Conservation (phyloP, 2,797 vertebrate genomes). For the Strix occidentalis region DNA sequence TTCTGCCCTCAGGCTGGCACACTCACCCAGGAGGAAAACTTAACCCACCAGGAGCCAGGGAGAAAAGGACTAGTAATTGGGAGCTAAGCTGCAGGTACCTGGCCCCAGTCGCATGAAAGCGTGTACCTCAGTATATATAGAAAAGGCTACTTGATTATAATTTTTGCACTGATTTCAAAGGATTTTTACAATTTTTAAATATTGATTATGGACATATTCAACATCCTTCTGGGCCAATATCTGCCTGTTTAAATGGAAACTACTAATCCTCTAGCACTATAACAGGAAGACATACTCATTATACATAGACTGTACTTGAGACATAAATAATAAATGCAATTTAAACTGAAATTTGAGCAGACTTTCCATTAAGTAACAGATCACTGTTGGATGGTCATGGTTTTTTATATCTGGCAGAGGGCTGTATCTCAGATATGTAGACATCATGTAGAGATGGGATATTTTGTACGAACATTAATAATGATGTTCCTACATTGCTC, state of each 20-base stretch:
- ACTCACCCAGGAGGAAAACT: not conserved
- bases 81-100: not conserved
- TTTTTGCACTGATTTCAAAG: constrained; percentile 10
- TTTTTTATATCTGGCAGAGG: constrained; percentile 69
- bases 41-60: not conserved
- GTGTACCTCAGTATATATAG: not conserved
- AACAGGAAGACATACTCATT: constrained; percentile 19
- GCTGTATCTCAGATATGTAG: constrained; percentile 66
- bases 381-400: constrained; percentile 65
- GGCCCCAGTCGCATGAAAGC: not conserved
- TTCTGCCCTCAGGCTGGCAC: not conserved
- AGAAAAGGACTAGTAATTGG: not conserved
- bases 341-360: constrained; percentile 69
- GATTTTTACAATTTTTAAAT: not conserved
- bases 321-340: constrained; percentile 73
- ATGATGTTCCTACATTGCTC: constrained; percentile 71
- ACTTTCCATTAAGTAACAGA: constrained; percentile 72
- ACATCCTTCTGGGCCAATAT: not conserved
- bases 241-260: constrained; percentile 20
- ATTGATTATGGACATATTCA: not conserved
- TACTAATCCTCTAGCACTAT: constrained; percentile 9
- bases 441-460: constrained; percentile 71
- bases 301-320: constrained; percentile 25
- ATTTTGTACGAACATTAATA: constrained; percentile 73
- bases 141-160: not conserved